Base-by-base conservation (phyloP, 2,113 vertebrate genomes). In the Alosa alosa region DNA sequence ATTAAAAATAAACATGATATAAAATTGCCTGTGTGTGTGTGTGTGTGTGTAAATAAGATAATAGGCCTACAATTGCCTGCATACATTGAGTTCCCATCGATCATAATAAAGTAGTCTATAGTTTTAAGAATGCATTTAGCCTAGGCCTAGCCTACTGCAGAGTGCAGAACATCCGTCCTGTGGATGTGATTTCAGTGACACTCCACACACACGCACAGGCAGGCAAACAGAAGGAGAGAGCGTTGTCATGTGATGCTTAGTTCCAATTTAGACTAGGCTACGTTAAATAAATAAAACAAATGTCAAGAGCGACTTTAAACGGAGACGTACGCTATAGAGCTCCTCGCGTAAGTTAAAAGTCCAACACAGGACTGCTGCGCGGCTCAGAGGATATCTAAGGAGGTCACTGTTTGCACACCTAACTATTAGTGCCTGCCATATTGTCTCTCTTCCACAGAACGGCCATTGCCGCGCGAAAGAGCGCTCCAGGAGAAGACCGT, bases 341-440 rank as follows among this genome's bases (percentile, higher is more conserved):
- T 78, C 31, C 72, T 39, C 31, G 11, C 25, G 10, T 78, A 39
- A 78, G 72, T 78, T 36, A 17, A 72, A 15, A 78, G 72, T 78
- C 25, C 36, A 78, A 78, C 72, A 78, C 31, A 18, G 72, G 72
- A 78, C 72, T 78, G 36, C 36, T 78, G 72, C 72, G 72, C 31
- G 72, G 31, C 72, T 25, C 64, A 17, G 2, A 17, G 55, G 18
- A 2, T 39, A 78, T 17, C 72, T 39, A 78, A 78, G 72, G 72
- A 78, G 72, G 72, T 78, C 72, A 78, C 72, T 78, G 72, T 78
- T 78, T 78, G 72, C 72, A 78, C 72, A 39, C 72, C 31, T 78
- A 78, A 39, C 72, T 78, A 39, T 31, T 75, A 10, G 68, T 78
- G 72, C 64, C 64, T 68, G 64, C 72, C 72, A 78, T 78, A 36